These are phyloP conservation scores for Cherax quadricarinatus DNA, from an alignment of 1,140 invertebrate species.

Conservation along the genomic window DNA sequence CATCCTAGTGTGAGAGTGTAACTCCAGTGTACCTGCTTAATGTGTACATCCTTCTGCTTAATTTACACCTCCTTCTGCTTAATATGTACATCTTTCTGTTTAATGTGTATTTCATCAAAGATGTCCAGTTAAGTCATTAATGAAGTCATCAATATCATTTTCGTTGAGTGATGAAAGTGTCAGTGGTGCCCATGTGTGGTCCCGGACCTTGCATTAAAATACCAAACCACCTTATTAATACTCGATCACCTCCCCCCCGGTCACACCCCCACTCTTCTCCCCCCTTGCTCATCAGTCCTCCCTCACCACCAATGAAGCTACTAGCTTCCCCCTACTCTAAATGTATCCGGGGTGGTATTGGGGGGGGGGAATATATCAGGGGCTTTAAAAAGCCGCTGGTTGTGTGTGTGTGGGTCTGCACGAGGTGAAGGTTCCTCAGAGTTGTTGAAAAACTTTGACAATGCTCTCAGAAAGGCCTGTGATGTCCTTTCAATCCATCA, in stretches of 20 bases:
- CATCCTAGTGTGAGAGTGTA: no score
- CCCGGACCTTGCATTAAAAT: neutral
- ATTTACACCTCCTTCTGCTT: no score
- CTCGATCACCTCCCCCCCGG: neutral
- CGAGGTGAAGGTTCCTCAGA: neutral
- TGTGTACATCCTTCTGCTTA: no score
- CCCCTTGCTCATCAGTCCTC: neutral
- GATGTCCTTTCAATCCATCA: slow-evolving; percentile 38
- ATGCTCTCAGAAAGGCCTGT: neutral
- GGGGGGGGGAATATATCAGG: no score
- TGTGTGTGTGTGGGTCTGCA: neutral
- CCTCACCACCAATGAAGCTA: neutral
- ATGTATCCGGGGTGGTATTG: no score
- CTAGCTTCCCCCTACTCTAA: neutral
- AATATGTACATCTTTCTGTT: no score
- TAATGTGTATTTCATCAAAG: no score
- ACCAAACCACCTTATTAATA: neutral
- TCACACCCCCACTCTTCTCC: neutral
- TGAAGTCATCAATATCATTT: no score
- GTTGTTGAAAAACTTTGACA: slow-evolving; percentile 15
- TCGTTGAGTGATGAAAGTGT: neutral
- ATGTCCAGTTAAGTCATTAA: no score
- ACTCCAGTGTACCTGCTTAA: no score
- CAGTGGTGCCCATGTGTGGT: neutral
- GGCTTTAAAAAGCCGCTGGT: neutral